These are phyloP conservation scores for Bedellia somnulentella DNA, from an alignment of 2,888 invertebrate species.

Conservation along the genomic window DNA sequence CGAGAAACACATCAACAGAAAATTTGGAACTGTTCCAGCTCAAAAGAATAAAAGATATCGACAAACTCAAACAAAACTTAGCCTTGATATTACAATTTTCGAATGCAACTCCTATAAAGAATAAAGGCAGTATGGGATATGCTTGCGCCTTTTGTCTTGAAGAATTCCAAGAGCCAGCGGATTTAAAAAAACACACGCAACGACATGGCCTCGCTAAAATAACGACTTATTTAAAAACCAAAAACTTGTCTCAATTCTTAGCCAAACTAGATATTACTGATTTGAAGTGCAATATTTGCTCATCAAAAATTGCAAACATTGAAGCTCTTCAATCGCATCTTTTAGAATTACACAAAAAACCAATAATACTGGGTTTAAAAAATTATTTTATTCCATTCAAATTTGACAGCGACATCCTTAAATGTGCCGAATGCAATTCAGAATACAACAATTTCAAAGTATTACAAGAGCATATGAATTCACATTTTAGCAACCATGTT, in stretches of 20 bases:
- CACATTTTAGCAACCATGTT: constrained; percentile 21
- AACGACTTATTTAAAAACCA: constrained; percentile 14
- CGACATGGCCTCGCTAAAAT: no score
- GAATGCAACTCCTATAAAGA: constrained; percentile 28
- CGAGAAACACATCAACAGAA: no score
- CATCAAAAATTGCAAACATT: constrained; percentile 12
- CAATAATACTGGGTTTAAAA: constrained; percentile 20
- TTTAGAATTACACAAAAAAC: constrained; percentile 15
- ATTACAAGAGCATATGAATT: constrained; percentile 23
- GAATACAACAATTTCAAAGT: constrained; percentile 21
- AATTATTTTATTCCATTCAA: constrained; percentile 25
- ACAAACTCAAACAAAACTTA: constrained; percentile 22
- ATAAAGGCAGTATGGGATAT: constrained; percentile 21
- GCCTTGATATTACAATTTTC: constrained; percentile 19
- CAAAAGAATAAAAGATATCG: constrained; percentile 13
- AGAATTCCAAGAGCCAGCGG: constrained; percentile 16
- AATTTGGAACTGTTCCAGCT: no score
- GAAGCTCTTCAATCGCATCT: constrained; percentile 21
- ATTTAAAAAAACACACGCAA: constrained; percentile 23
- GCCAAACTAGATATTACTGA: constrained; percentile 29
- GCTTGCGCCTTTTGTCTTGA: constrained; percentile 21
- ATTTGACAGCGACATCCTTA: constrained; percentile 16
- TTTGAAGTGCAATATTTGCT: constrained; percentile 24
- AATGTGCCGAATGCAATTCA: constrained; percentile 20
- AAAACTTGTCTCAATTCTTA: constrained; percentile 16